Evolutionary conservation across 2,797 vertebrate species (phyloP).

Genomic region (Oreochromis grahami): DNA sequence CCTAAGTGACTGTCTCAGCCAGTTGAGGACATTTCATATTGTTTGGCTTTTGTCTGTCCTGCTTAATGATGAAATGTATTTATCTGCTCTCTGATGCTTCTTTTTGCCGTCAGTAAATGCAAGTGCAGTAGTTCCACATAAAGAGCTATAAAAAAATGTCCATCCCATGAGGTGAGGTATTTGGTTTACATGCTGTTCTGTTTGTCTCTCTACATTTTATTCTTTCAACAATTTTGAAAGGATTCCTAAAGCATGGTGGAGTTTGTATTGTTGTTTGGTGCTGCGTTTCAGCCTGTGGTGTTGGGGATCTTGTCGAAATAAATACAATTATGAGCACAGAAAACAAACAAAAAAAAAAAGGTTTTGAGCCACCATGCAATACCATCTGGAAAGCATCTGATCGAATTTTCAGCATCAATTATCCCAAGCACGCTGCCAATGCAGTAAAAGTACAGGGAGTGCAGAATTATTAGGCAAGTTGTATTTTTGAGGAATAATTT

Average conservation of each 20-base stretch:
- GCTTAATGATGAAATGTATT: background rate
- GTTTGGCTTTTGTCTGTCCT: background rate
- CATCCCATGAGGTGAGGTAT: background rate
- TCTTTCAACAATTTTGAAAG: background rate
- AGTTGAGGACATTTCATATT: background rate
- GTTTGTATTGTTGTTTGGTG: background rate
- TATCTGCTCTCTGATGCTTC: background rate
- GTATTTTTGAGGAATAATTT: no score
- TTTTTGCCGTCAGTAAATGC: background rate
- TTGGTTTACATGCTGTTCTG: background rate
- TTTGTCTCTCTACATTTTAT: background rate
- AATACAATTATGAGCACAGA: background rate
- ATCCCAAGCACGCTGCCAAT: background rate
- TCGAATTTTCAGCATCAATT: background rate
- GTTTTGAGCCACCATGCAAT: background rate
- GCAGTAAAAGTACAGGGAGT: background rate
- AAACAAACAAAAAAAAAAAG: background rate
- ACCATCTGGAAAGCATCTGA: background rate
- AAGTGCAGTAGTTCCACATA: background rate
- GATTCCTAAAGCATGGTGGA: background rate
- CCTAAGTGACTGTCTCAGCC: background rate
- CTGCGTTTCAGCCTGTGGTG: background rate
- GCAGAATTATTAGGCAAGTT: no score
- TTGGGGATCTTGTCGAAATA: background rate
- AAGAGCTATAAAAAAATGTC: background rate